Evolutionary conservation across 2,797 vertebrate species (phyloP).

Genomic region (Cynopterus sphinx): DNA sequence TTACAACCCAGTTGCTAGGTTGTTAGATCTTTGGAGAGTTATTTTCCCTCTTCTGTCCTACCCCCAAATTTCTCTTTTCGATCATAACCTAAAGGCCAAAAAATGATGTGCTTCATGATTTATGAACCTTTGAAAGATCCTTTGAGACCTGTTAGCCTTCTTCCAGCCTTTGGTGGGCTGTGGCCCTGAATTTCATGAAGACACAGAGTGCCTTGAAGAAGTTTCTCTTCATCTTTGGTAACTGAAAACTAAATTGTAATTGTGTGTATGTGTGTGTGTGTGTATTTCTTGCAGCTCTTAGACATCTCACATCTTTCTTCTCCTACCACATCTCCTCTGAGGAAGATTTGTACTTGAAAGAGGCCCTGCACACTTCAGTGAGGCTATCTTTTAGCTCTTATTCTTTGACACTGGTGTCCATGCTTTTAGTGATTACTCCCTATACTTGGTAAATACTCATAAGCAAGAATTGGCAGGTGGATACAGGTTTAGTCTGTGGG

Average conservation of each 20-base stretch:
- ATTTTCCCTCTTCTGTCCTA: not conserved
- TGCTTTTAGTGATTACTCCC: not conserved
- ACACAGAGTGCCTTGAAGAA: not conserved
- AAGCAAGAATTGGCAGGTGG: not conserved
- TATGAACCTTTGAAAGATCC: not conserved
- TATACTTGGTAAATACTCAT: not conserved
- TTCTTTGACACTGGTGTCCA: not conserved
- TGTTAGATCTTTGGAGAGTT: not conserved
- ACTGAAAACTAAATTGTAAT: not conserved
- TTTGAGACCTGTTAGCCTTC: not conserved
- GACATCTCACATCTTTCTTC: not conserved
- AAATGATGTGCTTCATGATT: not conserved
- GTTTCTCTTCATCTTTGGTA: not conserved
- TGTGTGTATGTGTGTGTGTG: not conserved
- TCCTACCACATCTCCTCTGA: not conserved
- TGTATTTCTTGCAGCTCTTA: not conserved
- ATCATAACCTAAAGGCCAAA: too few species aligned
- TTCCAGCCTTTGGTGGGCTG: not conserved
- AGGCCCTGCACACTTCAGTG: rapidly evolving
- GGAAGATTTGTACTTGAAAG: not conserved
- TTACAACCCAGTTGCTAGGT: not conserved
- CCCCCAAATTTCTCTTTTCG: too few species aligned
- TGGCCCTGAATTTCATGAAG: not conserved
- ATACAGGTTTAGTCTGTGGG: not conserved
- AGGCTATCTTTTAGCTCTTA: not conserved